phyloP scores from a whole-genome alignment of 2,797 vertebrate genomes.

The Siniperca obscura region DNA sequence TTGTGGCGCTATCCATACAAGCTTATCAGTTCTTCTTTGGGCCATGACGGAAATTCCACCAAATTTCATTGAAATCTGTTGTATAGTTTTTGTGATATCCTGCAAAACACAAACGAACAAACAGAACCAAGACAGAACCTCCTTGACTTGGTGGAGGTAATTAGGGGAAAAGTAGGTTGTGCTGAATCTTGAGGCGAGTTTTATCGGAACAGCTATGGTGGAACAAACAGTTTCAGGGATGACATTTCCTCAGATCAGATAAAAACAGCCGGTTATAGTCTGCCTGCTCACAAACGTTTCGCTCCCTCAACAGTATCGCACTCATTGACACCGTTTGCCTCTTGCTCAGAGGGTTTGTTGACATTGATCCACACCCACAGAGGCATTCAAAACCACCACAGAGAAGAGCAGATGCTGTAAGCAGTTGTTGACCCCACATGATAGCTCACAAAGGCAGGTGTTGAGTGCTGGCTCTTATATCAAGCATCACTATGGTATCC shows the following conservation, averaged over 20 bases:
- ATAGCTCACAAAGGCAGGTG: slow-evolving; percentile 37
- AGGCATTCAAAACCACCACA: slow-evolving; percentile 44
- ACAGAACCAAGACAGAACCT: slow-evolving; percentile 5
- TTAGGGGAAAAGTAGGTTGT: background rate
- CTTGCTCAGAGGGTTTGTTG: slow-evolving; percentile 49
- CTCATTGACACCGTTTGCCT: slow-evolving; percentile 61
- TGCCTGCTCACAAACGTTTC: slow-evolving; percentile 28
- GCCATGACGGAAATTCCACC: background rate
- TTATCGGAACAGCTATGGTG: background rate
- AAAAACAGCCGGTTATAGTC: slow-evolving; percentile 34
- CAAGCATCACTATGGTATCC: slow-evolving; percentile 3
- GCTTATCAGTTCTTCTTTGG: background rate
- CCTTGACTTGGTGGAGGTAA: slow-evolving; percentile 5
- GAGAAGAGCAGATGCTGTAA: slow-evolving; percentile 48
- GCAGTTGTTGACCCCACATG: slow-evolving; percentile 44
- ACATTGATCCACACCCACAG: slow-evolving; percentile 70
- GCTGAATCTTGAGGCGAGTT: slow-evolving; percentile 15
- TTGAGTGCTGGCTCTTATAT: slow-evolving; percentile 52
- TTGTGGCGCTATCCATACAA: background rate
- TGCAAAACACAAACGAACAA: slow-evolving; percentile 23
- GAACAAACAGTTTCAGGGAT: slow-evolving; percentile 34
- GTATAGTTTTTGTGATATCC: background rate
- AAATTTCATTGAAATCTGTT: slow-evolving; percentile 7
- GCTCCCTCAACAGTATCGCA: slow-evolving; percentile 32
- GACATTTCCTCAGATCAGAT: slow-evolving; percentile 44